Evolutionary conservation across 2,113 vertebrate species (phyloP), one percentile per base, ranked within the genome.

Genomic region (Percina caprodes): DNA sequence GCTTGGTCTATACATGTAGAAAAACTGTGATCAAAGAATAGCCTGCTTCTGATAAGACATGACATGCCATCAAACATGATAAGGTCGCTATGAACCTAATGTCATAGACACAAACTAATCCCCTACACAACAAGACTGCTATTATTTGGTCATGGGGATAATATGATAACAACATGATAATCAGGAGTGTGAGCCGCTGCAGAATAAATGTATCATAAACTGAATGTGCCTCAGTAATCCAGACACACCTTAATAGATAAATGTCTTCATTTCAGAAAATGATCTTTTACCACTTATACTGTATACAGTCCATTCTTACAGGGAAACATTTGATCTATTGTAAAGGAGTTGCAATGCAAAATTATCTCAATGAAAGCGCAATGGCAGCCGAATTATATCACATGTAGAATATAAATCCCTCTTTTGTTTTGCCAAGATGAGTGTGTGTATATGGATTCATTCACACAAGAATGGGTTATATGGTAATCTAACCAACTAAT

Each of bases 351-450:
- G 26, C 24, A 66, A 42, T 68, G 6, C 52, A 69, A 80, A 84
- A 78, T 87, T 61, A 46, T 80, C 61, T 79, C 82, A n/a, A n/a
- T n/a, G n/a, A n/a, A n/a, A n/a, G 12, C 80, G 75, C 56, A 77
- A 30, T 58, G 45, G 45, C 65, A 81, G 26, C 6, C 52, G 61
- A 69, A 61, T 77, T 62, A 60, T 75, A 79, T 35, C 65, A n/a
- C n/a, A 79, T 74, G 14, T 26, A 73, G 51, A 55, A 49, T 69
- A 23, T 71, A 84, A 72, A 24, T 70, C 46, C n/a, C 23, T 65
- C 3, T 84, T n/a, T 75, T 80, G 52, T 52, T 80, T 59, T 51
- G 66, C 15, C 35, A 35, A 7, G 51, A 77, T 9, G 70, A 54
- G 26, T 78, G 59, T 69, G 51, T 69, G 24, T 52, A 3, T 42